Conservation (phyloP, 2,113 vertebrate genomes). For the Talpa occidentalis region DNA sequence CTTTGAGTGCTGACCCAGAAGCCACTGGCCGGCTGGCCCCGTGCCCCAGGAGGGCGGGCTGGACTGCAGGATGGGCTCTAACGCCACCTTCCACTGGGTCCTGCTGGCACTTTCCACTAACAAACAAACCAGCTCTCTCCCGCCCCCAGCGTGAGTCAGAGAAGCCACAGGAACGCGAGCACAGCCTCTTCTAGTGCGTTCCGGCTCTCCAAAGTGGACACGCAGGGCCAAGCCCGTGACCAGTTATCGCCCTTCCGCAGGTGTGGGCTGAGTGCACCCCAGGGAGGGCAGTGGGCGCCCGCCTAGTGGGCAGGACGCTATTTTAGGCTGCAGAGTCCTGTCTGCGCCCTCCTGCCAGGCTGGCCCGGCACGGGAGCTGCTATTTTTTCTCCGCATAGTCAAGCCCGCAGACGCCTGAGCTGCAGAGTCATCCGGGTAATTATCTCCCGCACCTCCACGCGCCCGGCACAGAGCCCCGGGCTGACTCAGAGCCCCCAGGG, state of each 20-base stretch:
- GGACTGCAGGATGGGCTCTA: not conserved
- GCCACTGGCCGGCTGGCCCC: too few relatives aligned
- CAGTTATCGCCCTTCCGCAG: not conserved
- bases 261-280: not conserved
- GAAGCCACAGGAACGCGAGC: accelerated
- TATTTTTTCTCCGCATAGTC: not conserved
- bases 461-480: not conserved
- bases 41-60: not conserved
- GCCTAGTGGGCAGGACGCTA: not conserved
- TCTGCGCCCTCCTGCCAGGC: conserved; percentile 23
- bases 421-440: not conserved
- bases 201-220: not conserved
- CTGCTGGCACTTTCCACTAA: accelerated
- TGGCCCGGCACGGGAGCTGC: conserved; percentile 66
- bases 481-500: not conserved
- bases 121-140: not conserved
- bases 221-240: not conserved
- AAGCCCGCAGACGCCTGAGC: not conserved
- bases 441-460: not conserved
- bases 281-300: not conserved
- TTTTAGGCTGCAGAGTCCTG: conserved; percentile 51
- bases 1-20: too few relatives aligned
- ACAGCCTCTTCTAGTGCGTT: not conserved
- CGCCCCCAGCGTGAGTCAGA: too few relatives aligned
- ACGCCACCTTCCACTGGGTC: not conserved